Evolutionary conservation across 2,113 vertebrate species (phyloP), one percentile per base, ranked within the genome.

Genomic region (Formicarius rufipectus): DNA sequence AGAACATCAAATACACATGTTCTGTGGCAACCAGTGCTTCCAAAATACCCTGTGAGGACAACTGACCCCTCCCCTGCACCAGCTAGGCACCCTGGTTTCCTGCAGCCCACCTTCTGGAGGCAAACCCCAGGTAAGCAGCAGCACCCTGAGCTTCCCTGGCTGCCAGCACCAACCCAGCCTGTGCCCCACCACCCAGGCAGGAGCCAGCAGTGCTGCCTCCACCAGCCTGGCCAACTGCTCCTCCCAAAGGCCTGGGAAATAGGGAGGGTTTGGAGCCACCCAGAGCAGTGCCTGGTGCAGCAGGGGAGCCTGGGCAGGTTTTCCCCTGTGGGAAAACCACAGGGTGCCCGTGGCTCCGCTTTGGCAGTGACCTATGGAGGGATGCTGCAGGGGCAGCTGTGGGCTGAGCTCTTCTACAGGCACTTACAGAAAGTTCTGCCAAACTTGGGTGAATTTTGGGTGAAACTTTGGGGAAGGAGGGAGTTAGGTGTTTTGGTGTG

Each of bases 1-100:
- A 20, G 7, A 31, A 14, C 1, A 0, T 5, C 44, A 49, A 64
- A 45, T 6, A 6, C 42, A 4, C 3, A 0, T 3, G 2, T 60
- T 24, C 69, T 35, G 40, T 21, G 25, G 47, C 35, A 60, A 6
- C 56, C 14, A 8, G 35, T 56, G 56, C 7, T 14, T 45, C 50
- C 63, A 33, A 44, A 67, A 18, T 12, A 13, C 3, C 49, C 53
- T 18, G 20, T 6, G 3, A 59, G 30, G 35, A 60, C 22, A 66
- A 6, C 21, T 13, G 13, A 14, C 33, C 44, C 1, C 1, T 10
- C 35, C 24, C 40, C 33, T 4, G 15, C 16, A 12, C 10, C 18
- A n/a, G 45, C 10, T 4, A 2, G 12, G 42, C 15, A 2, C 10
- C 12, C 42, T 27, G 33, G 10, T 18, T 59, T 24, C 39, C 53